These are phyloP conservation scores for Eudyptes chrysolophus DNA, from an alignment of 2,113 vertebrate species.

Conservation along the genomic window DNA sequence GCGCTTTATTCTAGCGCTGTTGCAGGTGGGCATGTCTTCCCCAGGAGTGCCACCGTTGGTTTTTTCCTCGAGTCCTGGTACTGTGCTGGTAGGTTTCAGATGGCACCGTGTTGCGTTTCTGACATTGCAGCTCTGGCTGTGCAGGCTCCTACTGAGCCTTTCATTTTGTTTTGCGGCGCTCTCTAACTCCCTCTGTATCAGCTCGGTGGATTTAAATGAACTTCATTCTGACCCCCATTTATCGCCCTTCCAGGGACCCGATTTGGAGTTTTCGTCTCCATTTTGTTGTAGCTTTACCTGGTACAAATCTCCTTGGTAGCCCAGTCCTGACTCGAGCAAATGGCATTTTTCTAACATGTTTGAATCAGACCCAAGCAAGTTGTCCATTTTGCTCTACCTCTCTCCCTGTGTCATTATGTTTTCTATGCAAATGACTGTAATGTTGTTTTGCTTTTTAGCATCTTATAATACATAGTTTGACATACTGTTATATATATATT, in stretches of 20 bases:
- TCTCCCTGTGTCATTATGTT: neutral
- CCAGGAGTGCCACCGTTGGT: neutral
- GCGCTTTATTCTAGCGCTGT: neutral
- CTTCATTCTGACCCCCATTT: constrained; percentile 19
- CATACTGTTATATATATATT: neutral
- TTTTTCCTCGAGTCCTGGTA: neutral
- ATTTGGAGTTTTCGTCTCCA: neutral
- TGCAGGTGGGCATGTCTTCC: neutral
- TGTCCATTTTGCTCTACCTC: constrained; percentile 51
- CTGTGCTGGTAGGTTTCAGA: constrained; percentile 30
- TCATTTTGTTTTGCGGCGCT: constrained; percentile 38
- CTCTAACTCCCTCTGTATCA: constrained; percentile 6
- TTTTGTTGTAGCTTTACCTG: constrained; percentile 7
- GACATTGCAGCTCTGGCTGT: constrained; percentile 24
- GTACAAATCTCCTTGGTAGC: neutral
- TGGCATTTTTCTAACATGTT: neutral
- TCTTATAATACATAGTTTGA: neutral
- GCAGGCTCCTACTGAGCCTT: constrained; percentile 31
- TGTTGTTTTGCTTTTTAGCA: neutral
- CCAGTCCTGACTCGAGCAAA: neutral
- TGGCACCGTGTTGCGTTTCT: constrained; percentile 25
- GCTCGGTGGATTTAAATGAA: neutral
- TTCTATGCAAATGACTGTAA: neutral
- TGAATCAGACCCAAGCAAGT: neutral
- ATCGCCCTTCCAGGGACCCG: neutral